Evolutionary conservation across 2,888 invertebrate genomes (phyloP).

Genomic region (Cyaniris semiargus): DNA sequence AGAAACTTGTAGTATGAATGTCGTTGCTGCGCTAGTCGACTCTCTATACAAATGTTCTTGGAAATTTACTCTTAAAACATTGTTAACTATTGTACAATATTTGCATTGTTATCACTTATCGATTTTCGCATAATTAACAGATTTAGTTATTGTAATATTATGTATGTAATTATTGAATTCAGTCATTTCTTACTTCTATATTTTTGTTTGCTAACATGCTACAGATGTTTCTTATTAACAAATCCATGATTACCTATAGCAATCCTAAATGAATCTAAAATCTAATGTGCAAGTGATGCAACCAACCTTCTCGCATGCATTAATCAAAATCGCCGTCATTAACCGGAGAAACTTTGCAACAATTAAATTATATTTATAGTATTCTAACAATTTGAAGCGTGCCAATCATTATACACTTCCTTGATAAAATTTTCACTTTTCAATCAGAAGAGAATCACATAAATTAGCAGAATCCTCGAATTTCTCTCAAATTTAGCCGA

Average conservation of each 20-base stretch:
- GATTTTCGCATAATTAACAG: no score
- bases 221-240: no score
- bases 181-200: no score
- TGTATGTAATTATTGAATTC: no score
- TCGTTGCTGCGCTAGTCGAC: neutral
- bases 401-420: neutral
- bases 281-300: no score
- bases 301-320: no score
- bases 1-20: neutral
- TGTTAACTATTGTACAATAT: no score
- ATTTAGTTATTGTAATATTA: no score
- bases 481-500: conserved; percentile 24
- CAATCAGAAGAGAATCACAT: neutral
- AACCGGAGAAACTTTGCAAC: neutral
- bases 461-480: conserved; percentile 21
- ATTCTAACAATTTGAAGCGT: neutral
- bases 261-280: no score
- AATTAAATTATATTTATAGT: neutral
- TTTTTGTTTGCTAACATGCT: no score
- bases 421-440: conserved; percentile 20
- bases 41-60: neutral
- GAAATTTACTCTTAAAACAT: neutral
- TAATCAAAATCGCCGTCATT: neutral
- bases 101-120: no score
- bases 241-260: no score